Evolutionary conservation across 2,113 vertebrate genomes (phyloP), one percentile per base, ranked within the genome.

Genomic region (Plecturocebus donacophilus): DNA sequence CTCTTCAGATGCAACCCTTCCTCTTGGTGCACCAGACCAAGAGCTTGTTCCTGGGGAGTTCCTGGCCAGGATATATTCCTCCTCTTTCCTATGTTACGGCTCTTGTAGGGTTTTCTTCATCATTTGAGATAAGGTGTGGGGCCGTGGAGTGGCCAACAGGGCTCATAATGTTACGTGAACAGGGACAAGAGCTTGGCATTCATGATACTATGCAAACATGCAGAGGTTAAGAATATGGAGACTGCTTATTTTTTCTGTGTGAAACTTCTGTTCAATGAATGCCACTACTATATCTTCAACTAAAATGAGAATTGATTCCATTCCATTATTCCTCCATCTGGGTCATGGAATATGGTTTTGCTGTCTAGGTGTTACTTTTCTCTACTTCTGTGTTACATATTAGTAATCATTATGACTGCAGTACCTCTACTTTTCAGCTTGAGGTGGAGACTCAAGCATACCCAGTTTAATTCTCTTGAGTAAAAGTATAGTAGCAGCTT

Each of bases 211-310:
- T 52, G 21, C 20, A 27, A 83, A 20, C 12, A 45, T 38, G 19
- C 35, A 71, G 88, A 84, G 14, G 35, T 73, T 77, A 92, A 94
- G 27, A 61, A 56, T 81, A 73, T 49, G 16, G 52, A 97, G 73
- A 86, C 21, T 56, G 52, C 52, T 82, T 75, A 76, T 87, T 75
- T 96, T 30, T 49, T 70, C 35, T 30, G 66, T 1, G n/a, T 86
- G 90, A 96, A 73, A 58, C 52, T 88, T 95, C 8, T n/a, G 8
- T 73, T 88, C 88, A 42, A 83, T 88, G 56, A 92, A 94, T 25
- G 61, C 10, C 27, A 66, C 20, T 25, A 6, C 27, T 93, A 2
- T 91, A 80, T 88, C 85, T 96, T 95, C 35, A 95, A 38, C 76
- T 76, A 92, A 94, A 54, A 90, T 42, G 54, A 86, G 38, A 89